phyloP scores from a whole-genome alignment of 2,888 invertebrate genomes.

The Phengaris arion region DNA sequence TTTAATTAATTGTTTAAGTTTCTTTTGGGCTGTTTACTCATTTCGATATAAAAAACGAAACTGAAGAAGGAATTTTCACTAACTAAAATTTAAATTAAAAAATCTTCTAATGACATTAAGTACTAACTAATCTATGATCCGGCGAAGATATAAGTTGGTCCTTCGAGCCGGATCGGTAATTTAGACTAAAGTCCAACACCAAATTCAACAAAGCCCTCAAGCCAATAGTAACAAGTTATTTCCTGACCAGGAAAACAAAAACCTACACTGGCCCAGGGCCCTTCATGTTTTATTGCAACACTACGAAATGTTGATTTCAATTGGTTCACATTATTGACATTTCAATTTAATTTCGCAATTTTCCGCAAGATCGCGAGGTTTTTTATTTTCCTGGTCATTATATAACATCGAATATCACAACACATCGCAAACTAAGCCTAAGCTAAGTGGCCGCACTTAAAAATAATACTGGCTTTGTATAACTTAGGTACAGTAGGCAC shows the following conservation, averaged over 20 bases:
- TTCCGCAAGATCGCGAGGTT: background rate
- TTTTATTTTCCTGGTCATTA: background rate
- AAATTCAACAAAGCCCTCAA: constrained; percentile 27
- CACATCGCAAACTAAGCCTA: constrained; percentile 19
- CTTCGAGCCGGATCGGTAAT: constrained; percentile 17
- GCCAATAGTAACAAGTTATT: constrained; percentile 8
- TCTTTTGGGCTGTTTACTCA: background rate
- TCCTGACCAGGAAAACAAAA: background rate
- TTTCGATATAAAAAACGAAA: background rate
- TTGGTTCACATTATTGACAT: no score
- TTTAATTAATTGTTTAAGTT: background rate
- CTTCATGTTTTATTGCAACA: no score
- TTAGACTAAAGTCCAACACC: constrained; percentile 24
- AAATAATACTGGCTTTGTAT: constrained; percentile 30
- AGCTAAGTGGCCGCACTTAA: background rate
- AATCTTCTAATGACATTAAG: constrained; percentile 16
- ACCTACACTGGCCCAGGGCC: background rate
- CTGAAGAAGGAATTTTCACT: background rate
- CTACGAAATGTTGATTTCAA: background rate
- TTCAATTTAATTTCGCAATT: no score
- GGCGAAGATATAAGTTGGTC: constrained; percentile 10
- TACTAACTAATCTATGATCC: constrained; percentile 19
- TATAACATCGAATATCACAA: constrained; percentile 22
- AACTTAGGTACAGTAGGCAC: no score
- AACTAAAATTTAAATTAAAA: background rate